phyloP scores from a whole-genome alignment of 2,797 vertebrate species.

The Philypnodon macrostomus region DNA sequence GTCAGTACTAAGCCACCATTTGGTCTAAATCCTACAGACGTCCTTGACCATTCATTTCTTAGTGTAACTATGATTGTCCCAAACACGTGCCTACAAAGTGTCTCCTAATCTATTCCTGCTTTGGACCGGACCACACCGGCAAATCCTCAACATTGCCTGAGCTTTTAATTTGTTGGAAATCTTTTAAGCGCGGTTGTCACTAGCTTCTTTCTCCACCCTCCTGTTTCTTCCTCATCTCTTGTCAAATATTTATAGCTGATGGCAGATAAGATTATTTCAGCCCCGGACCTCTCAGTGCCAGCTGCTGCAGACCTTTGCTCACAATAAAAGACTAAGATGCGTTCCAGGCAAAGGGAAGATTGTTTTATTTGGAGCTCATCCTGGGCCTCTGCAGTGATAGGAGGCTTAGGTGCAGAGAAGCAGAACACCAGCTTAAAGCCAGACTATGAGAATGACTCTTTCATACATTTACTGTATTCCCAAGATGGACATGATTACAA shows the following conservation, averaged over 20 bases:
- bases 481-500: no score
- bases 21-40: no score
- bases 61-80: conserved; percentile 18
- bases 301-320: conserved; percentile 81
- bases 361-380: conserved; percentile 78
- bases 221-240: conserved; percentile 40
- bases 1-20: no score
- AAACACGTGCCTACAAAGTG: conserved; percentile 46
- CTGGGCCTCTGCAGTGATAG: conserved; percentile 55
- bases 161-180: conserved; percentile 50
- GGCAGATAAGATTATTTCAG: conserved; percentile 80
- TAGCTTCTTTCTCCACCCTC: conserved; percentile 38
- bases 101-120: conserved; percentile 52
- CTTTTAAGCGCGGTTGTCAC: conserved; percentile 25
- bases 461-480: no score
- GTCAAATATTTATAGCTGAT: conserved; percentile 83
- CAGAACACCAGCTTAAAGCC: not conserved
- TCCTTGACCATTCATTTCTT: no score
- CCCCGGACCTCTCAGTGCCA: conserved; percentile 75
- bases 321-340: conserved; percentile 77
- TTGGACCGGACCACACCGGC: conserved; percentile 32
- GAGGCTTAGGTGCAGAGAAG: conserved; percentile 45
- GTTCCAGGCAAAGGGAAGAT: conserved; percentile 64
- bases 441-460: no score
- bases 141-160: conserved; percentile 34